phyloP scores from a whole-genome alignment of 2,113 vertebrate genomes.

The Oncorhynchus tshawytscha region DNA sequence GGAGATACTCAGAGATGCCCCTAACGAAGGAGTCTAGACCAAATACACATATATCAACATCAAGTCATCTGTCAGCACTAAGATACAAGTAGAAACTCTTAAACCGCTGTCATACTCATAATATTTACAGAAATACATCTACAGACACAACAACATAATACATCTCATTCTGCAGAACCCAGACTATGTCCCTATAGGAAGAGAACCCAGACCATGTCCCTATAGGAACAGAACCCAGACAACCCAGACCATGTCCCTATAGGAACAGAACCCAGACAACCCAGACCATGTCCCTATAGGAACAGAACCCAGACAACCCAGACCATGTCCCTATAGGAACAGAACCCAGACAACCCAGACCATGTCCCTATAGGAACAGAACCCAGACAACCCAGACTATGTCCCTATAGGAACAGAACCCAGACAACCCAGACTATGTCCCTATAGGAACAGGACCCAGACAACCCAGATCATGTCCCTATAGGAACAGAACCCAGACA shows the following conservation, averaged over 20 bases:
- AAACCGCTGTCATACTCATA: slow-evolving; percentile 4
- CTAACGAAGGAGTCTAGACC: background rate
- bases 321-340: no score
- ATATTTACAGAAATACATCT: background rate
- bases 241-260: no score
- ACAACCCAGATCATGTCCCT: background rate
- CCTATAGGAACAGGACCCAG: no score
- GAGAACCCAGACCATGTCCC: no score
- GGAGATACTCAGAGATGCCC: background rate
- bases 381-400: background rate
- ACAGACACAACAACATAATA: slow-evolving; percentile 3
- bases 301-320: background rate
- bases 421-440: background rate
- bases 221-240: no score
- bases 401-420: background rate
- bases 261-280: no score
- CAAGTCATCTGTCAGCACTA: background rate
- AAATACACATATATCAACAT: background rate
- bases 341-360: no score
- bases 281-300: background rate
- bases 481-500: background rate
- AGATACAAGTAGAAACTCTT: background rate
- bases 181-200: no score
- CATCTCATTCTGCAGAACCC: background rate
- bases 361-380: background rate